Base-by-base conservation (phyloP, 2,113 vertebrate species). In the Notarius quadriscutis region DNA sequence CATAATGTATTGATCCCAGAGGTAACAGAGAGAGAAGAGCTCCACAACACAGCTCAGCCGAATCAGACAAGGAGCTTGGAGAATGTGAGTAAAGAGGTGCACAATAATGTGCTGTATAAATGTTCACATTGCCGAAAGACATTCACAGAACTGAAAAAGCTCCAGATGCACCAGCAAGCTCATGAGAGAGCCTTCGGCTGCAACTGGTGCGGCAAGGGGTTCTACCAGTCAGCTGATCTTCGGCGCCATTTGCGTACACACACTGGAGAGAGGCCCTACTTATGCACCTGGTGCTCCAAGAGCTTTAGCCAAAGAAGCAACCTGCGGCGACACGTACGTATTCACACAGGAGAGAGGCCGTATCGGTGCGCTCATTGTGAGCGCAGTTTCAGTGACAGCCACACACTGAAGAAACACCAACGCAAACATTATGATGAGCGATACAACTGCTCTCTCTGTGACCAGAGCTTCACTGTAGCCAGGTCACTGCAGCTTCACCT, bases 171-270 rank as follows among this genome's bases (percentile, higher is more conserved):
- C 87, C 88, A 94, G 89, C 93, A 94, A 30, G 91, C 94, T 87
- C 93, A 94, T 53, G 90, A 93, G 25, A 93, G 95, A 48, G 88
- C 91, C 0, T 94, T 94, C 86, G 92, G 92, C 88, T 96, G 95
- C 83, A 91, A 92, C 81, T 95, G 93, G 92, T 96, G 95, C 86
- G 95, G 95, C 78, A 95, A 95, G 41, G 92, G 93, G 27, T 96
- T 96, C 27, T 93, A 93, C 0, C 94, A 96, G 92, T 94, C 94
- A 0, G 94, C 94, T 0, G 94, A 95, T 78, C 93, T 96, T 82
- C 94, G 95, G 80, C 94, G 94, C 7, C 95, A 96, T 90, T 90
- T 95, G 86, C 94, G 95, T 30, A 95, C 94, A 0, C 95, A 96
- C 93, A 95, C 94, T 0, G 95, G 95, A 0, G 93, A 95, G 87